A percentile compares a stretch with the other conserved stretches of the same genome.
These are phyloP conservation scores for Palloptera scutellata DNA, from an alignment of 2,888 invertebrate species.

Conservation along the genomic window DNA sequence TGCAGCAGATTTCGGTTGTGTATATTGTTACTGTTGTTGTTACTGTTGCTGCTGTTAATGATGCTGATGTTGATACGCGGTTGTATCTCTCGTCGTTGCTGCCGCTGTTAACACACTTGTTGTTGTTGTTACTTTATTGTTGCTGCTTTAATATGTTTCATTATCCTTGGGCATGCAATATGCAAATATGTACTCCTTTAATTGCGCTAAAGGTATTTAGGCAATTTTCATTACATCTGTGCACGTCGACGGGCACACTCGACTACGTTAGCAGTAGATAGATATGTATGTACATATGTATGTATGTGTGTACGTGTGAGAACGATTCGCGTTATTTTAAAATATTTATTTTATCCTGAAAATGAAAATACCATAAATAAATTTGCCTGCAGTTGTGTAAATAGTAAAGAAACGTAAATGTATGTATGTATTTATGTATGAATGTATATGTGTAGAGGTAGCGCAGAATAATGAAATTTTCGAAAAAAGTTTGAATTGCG, in stretches of 20 bases:
- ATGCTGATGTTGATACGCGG: conserved; percentile 3
- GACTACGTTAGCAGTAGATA: not conserved
- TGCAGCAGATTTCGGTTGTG: not conserved
- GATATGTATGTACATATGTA: conserved; percentile 2
- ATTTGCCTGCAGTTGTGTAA: not conserved
- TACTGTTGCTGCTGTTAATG: conserved; percentile 1
- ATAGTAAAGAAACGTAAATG: not conserved
- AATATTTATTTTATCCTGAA: conserved; percentile 9
- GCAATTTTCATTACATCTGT: conserved; percentile 32
- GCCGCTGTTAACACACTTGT: not conserved
- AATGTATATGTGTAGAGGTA: not conserved
- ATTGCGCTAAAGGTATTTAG: conserved; percentile 34
- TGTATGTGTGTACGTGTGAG: not conserved
- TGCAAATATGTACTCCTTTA: conserved; percentile 17
- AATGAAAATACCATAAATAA: not conserved
- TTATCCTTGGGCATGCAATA: conserved; percentile 15
- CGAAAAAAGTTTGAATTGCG: no score
- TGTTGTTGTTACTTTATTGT: conserved; percentile 8
- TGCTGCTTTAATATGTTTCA: conserved; percentile 15
- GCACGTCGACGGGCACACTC: conserved; percentile 8
- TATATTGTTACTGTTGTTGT: not conserved
- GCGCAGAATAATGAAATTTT: no score
- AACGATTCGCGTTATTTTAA: conserved; percentile 7
- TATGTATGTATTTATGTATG: not conserved
- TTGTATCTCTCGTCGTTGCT: not conserved